Evolutionary conservation across 2,797 vertebrate genomes (phyloP).

Genomic region (Thalassophryne amazonica): DNA sequence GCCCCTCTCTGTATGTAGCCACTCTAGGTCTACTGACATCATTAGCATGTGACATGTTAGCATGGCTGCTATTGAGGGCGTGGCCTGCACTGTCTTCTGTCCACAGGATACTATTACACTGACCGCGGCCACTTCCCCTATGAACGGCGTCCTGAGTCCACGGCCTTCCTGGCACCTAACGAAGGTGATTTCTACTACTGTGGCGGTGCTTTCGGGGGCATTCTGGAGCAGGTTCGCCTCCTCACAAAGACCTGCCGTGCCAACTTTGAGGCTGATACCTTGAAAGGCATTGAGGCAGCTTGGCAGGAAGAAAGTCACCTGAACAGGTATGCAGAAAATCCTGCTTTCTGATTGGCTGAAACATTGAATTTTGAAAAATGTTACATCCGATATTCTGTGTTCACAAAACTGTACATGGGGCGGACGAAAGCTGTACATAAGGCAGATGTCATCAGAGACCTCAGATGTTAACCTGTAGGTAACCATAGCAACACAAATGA

Average conservation of each 20-base stretch:
- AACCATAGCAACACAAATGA: neutral
- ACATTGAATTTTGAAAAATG: too few relatives aligned
- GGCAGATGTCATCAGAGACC: too few relatives aligned
- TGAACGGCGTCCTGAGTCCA: constrained; percentile 66
- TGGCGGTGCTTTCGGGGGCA: constrained; percentile 73
- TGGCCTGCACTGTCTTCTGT: too few relatives aligned
- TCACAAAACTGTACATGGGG: too few relatives aligned
- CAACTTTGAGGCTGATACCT: constrained; percentile 68
- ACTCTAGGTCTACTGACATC: too few relatives aligned
- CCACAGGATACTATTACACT: constrained; percentile 50
- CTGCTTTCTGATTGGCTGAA: too few relatives aligned
- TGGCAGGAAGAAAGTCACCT: constrained; percentile 85
- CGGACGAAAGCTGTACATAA: too few relatives aligned
- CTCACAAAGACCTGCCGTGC: constrained; percentile 65
- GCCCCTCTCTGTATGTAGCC: too few relatives aligned
- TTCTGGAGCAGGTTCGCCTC: constrained; percentile 46
- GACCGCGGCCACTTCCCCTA: constrained; percentile 67
- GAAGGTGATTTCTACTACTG: constrained; percentile 82
- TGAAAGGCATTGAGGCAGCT: constrained; percentile 66
- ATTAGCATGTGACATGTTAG: too few relatives aligned
- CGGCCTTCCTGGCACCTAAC: constrained; percentile 60
- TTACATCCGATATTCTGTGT: too few relatives aligned
- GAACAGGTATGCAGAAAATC: constrained; percentile 63
- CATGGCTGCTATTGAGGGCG: too few relatives aligned
- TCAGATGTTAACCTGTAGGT: neutral